Conservation (phyloP, 2,113 vertebrate genomes). For the Laticauda colubrina region DNA sequence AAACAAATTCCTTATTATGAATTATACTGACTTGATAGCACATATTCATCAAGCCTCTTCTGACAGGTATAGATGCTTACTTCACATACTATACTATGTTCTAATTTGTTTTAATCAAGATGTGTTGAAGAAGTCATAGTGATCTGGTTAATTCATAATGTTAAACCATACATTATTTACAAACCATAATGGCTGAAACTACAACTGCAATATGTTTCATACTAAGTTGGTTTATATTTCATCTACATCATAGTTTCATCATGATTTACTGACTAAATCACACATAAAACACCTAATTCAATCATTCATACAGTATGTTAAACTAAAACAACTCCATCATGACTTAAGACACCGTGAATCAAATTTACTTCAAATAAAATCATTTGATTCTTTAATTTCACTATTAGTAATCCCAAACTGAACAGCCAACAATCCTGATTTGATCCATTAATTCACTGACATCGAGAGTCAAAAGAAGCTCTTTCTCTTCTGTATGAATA, state of each 20-base stretch:
- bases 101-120: neutral
- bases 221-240: neutral
- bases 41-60: neutral
- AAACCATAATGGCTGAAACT: neutral
- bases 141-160: neutral
- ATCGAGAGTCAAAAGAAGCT: neutral
- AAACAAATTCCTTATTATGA: neutral
- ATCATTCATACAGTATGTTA: neutral
- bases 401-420: neutral
- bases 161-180: neutral
- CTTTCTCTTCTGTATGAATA: neutral
- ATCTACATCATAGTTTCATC: neutral
- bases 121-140: neutral
- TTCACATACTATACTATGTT: neutral
- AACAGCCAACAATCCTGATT: neutral
- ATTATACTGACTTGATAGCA: neutral
- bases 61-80: neutral
- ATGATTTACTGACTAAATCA: neutral
- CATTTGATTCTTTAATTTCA: neutral
- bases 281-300: neutral
- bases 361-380: neutral
- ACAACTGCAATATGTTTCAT: neutral
- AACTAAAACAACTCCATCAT: neutral
- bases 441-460: neutral
- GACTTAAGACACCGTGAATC: neutral